Evolutionary conservation across 2,888 invertebrate genomes (phyloP).

Genomic region (Dynastes grantii): DNA sequence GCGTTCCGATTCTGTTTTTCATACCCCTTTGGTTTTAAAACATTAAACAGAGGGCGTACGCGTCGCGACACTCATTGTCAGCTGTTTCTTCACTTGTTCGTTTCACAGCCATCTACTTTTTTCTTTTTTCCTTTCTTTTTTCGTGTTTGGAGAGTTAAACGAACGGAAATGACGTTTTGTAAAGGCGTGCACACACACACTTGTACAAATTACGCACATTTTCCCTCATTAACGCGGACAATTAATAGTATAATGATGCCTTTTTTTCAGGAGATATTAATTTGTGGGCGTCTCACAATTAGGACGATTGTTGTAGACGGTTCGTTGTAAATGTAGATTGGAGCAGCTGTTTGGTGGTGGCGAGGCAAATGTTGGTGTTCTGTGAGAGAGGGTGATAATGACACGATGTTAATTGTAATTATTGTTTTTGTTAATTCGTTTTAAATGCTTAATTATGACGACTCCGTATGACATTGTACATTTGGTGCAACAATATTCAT

Average conservation of each 20-base stretch:
- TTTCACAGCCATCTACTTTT: neutral
- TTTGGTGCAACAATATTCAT: too few relatives aligned
- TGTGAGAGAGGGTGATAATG: slow-evolving; percentile 1
- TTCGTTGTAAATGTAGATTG: too few relatives aligned
- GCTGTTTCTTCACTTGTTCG: neutral
- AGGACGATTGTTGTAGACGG: neutral
- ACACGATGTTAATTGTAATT: neutral
- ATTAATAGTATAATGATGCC: slow-evolving; percentile 18
- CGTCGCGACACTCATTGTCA: neutral
- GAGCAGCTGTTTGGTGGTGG: neutral
- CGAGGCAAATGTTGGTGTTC: neutral
- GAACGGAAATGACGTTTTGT: slow-evolving; percentile 13
- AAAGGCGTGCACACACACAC: neutral
- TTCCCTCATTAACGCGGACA: slow-evolving; percentile 1
- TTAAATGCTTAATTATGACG: slow-evolving; percentile 16
- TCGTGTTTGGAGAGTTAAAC: neutral
- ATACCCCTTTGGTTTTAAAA: neutral
- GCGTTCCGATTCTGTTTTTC: neutral
- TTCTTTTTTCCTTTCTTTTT: neutral
- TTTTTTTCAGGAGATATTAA: slow-evolving; percentile 26
- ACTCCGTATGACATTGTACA: too few relatives aligned
- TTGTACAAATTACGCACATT: neutral
- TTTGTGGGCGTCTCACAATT: slow-evolving; percentile 12
- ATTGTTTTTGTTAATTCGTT: slow-evolving; percentile 13
- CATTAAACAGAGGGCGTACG: neutral